Base-by-base conservation (phyloP, 2,797 vertebrate species). In the Thaleichthys pacificus region DNA sequence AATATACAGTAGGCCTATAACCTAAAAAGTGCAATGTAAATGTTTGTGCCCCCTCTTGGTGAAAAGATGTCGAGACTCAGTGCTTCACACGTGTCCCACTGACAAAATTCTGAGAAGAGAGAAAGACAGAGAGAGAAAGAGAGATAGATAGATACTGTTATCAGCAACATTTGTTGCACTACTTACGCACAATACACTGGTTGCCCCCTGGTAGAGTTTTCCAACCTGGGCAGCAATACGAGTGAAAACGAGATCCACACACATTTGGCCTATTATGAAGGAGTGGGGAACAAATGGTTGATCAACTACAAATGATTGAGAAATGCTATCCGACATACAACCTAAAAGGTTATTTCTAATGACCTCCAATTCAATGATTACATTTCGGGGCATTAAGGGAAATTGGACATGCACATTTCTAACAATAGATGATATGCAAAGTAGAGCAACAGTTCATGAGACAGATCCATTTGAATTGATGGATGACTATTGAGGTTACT, bases 141-240 rank as follows among this genome's bases (percentile, higher is more conserved):
- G 28, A 21, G 19, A 54, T 7, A 68, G 1, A 17, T 19, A 49
- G 22, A 42, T 7, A 42, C 38, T 11, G 11, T 22, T 47, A 28
- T 71, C 14, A 7, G 60, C 57, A 75, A 58, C 71, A 72, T 78
- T 71, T 79, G 83, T 62, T 71, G 66, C 63, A 76, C 57, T 79
- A 94, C 93, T 94, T 91, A 93, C 91, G 90, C 84, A 94, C 91
- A 77, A 94, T 91, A 81, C 93, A 94, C 42, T 92, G 92, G 77
- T 93, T 93, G 80, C 93, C 93, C 78, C 90, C 91, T 38, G 92
- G 90, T 75, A 92, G 84, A 0, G 91, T 93, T 82, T 91, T 94
- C 92, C 93, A 93, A 66, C 93, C 93, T 69, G 92, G 92, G 63
- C 93, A 94, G 78, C 93, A 94, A 75, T 92, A 94, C 0, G 90